Conservation (phyloP, 2,113 vertebrate species). For the Apaloderma vittatum region DNA sequence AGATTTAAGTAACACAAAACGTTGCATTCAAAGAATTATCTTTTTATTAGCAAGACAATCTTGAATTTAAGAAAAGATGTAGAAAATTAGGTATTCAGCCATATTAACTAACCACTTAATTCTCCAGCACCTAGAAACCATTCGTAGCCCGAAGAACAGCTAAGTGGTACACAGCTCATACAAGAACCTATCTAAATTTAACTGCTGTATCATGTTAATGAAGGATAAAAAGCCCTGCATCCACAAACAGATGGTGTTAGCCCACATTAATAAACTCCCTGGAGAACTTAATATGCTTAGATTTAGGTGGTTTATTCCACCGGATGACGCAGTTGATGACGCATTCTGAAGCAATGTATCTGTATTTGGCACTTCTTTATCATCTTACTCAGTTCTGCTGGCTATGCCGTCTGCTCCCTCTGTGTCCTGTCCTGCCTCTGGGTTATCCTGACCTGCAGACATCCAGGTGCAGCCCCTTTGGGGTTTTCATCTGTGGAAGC, state of each 20-base stretch:
- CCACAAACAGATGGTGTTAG: slow-evolving; percentile 67
- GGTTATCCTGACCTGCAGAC: not conserved
- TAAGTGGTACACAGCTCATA: not conserved
- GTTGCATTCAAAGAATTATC: not conserved
- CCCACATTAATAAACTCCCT: slow-evolving; percentile 60
- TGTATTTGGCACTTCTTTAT: slow-evolving; percentile 31
- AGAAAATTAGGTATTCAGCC: not conserved
- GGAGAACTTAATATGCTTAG: slow-evolving; percentile 69
- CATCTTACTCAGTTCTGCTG: not conserved
- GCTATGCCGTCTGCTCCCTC: not conserved
- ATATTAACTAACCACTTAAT: not conserved
- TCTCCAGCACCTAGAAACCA: not conserved
- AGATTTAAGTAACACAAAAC: not conserved
- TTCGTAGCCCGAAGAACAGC: not conserved
- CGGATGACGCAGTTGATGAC: slow-evolving; percentile 28
- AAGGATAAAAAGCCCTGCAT: slow-evolving; percentile 24
- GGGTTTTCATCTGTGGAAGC: not conserved
- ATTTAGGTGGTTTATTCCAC: slow-evolving; percentile 60
- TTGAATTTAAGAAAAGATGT: not conserved
- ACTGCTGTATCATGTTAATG: slow-evolving; percentile 12
- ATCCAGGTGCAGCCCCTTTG: not conserved
- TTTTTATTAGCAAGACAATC: not conserved
- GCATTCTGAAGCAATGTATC: slow-evolving; percentile 4
- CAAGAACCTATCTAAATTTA: slow-evolving; percentile 54
- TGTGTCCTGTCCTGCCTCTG: not conserved